Conservation (phyloP, 2,888 invertebrate species). For the Choreutis nemorana region DNA sequence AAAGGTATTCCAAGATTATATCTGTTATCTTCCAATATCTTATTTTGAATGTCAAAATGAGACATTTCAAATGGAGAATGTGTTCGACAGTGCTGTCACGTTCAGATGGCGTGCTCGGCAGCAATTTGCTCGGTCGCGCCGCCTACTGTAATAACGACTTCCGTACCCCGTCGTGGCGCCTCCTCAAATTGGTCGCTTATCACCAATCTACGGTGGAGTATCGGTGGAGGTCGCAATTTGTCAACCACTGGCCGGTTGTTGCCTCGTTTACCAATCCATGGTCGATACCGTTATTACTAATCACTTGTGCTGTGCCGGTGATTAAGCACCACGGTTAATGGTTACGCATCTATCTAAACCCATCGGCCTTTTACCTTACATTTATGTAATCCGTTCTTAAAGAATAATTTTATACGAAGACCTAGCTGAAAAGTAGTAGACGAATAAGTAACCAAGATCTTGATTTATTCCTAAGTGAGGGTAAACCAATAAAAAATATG, state of each 20-base stretch:
- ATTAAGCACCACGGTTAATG: too few relatives aligned
- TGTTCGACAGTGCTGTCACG: slow-evolving; percentile 64
- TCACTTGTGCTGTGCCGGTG: too few relatives aligned
- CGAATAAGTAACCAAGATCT: too few relatives aligned
- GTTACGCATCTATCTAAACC: too few relatives aligned
- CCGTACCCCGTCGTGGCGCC: slow-evolving; percentile 64
- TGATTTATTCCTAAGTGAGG: too few relatives aligned
- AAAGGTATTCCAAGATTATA: too few relatives aligned
- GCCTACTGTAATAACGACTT: slow-evolving; percentile 66
- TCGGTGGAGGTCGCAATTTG: slow-evolving; percentile 45
- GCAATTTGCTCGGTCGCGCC: slow-evolving; percentile 60
- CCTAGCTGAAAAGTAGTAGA: too few relatives aligned
- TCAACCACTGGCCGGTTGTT: slow-evolving; percentile 45
- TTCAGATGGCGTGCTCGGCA: slow-evolving; percentile 59
- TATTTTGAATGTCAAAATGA: slow-evolving; percentile 45
- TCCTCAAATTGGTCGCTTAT: slow-evolving; percentile 67
- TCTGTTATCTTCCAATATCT: too few relatives aligned
- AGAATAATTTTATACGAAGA: too few relatives aligned
- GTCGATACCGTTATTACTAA: slow-evolving; percentile 8
- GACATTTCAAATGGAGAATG: slow-evolving; percentile 60
- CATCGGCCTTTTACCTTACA: too few relatives aligned
- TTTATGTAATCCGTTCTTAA: too few relatives aligned
- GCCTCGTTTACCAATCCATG: slow-evolving; percentile 31
- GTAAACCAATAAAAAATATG: too few relatives aligned
- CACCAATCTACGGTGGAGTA: slow-evolving; percentile 52